Base-by-base conservation (phyloP, 2,888 invertebrate genomes). In the Baronia brevicornis region DNA sequence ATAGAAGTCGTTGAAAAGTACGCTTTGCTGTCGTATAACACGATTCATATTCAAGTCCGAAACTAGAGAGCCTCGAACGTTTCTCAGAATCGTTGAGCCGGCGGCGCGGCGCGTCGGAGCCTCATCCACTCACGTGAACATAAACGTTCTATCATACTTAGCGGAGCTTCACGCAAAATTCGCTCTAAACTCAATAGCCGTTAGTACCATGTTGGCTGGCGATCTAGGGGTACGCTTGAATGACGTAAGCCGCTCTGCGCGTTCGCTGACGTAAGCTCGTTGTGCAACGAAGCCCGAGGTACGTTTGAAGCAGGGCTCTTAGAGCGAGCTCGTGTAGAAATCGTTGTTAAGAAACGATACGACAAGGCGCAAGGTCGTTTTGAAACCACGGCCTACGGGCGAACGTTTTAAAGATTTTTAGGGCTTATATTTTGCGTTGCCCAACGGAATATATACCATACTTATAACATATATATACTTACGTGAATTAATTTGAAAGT, bases 241-340 rank as follows among this genome's bases (percentile, higher is more conserved):
- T 84, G 82, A 84, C 82, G 82, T 84, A 84, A 84, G 77, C 77
- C 71, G 72, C 73, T 72, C 59, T 62, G 71, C 70, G 65, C 67
- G 78, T 68, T 69, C 65, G 82, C 82, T 82, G 82, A 84, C 82
- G 82, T 84, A 84, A 84, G 82, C 82, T 74, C 69, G 82, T 84
- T 84, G 84, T 82, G 82, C 82, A 84, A 82, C 77, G 69, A 56
- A 75, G 77, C 75, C 65, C 60, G 71, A 77, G 79, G 73, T 79
- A 77, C 71, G 65, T 66, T 62, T 72, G 66, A 77, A 77, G 73
- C 77, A 67, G 67, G 63, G 69, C 70, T 74, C 75, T 80, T 69
- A 64, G 67, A 73, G 70, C 70, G 67, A 68, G 67, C 68, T 73
- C 66, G 65, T 75, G 74, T 75, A 79, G 79, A 80, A 80, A 79